Evolutionary conservation across 2,113 vertebrate species (phyloP).

Genomic region (Hippopotamus amphibius): DNA sequence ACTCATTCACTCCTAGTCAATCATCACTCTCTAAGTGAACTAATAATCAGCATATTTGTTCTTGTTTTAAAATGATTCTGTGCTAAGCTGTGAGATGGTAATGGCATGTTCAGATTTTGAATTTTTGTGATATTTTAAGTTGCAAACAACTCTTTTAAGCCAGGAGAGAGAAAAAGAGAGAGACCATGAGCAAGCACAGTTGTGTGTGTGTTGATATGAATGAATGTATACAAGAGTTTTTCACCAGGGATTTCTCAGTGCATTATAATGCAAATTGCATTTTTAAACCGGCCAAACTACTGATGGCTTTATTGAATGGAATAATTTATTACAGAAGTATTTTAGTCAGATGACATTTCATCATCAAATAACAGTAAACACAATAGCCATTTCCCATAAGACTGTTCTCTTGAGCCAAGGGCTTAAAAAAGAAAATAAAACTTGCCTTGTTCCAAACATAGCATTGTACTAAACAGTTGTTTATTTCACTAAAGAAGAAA

Average conservation of each 20-base stretch:
- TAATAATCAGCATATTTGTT: conserved; percentile 55
- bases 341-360: conserved; percentile 83
- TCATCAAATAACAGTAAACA: conserved; percentile 85
- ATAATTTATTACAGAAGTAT: conserved; percentile 84
- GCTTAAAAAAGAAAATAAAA: conserved; percentile 74
- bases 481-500: conserved; percentile 52
- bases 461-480: conserved; percentile 65
- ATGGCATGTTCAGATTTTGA: conserved; percentile 14
- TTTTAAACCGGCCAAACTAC: conserved; percentile 83
- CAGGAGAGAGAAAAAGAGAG: background rate
- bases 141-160: background rate
- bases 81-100: conserved; percentile 52
- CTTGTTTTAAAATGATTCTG: conserved; percentile 36
- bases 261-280: conserved; percentile 80
- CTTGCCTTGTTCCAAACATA: conserved; percentile 74
- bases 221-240: conserved; percentile 71
- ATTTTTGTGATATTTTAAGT: conserved; percentile 49
- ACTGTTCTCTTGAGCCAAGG: conserved; percentile 79
- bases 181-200: background rate
- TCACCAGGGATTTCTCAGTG: conserved; percentile 72
- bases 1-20: background rate
- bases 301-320: conserved; percentile 85
- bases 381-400: conserved; percentile 84
- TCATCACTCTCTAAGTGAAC: conserved; percentile 1
- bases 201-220: conserved; percentile 65